phyloP scores from a whole-genome alignment of 2,113 vertebrate genomes.

The Nesogale talazaci region DNA sequence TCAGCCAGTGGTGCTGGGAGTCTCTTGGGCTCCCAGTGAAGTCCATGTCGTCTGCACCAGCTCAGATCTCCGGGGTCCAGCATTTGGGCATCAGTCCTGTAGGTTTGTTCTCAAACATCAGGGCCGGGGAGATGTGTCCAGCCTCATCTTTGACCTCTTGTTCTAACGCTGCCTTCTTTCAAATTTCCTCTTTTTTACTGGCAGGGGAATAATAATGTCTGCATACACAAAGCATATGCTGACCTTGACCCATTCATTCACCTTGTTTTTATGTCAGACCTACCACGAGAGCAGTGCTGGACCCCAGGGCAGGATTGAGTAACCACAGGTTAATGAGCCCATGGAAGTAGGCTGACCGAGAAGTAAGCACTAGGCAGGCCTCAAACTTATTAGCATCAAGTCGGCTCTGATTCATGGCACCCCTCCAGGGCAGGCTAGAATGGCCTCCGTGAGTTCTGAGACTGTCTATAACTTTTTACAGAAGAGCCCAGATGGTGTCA shows the following conservation, averaged over 20 bases:
- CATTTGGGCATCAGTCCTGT: neutral
- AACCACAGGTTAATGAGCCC: neutral
- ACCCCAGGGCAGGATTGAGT: neutral
- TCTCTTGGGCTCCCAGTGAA: too few relatives aligned
- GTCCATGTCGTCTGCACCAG: neutral
- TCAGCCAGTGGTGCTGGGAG: neutral
- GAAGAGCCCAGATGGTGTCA: too few relatives aligned
- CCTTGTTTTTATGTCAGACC: neutral
- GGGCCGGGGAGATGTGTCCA: neutral
- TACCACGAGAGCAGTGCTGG: neutral
- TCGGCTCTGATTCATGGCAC: too few relatives aligned
- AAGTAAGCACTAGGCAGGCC: neutral
- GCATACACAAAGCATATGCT: neutral
- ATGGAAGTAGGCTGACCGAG: neutral
- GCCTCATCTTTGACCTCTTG: neutral
- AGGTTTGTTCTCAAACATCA: neutral
- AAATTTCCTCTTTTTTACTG: neutral
- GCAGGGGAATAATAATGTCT: neutral
- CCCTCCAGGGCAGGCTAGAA: too few relatives aligned
- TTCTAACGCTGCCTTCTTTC: neutral
- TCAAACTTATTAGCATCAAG: too few relatives aligned
- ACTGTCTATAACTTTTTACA: too few relatives aligned
- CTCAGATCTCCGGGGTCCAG: conserved; percentile 7
- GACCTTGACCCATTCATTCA: neutral
- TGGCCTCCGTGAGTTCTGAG: too few relatives aligned